phyloP scores from a whole-genome alignment of 2,113 vertebrate genomes.

The Acinonyx jubatus region DNA sequence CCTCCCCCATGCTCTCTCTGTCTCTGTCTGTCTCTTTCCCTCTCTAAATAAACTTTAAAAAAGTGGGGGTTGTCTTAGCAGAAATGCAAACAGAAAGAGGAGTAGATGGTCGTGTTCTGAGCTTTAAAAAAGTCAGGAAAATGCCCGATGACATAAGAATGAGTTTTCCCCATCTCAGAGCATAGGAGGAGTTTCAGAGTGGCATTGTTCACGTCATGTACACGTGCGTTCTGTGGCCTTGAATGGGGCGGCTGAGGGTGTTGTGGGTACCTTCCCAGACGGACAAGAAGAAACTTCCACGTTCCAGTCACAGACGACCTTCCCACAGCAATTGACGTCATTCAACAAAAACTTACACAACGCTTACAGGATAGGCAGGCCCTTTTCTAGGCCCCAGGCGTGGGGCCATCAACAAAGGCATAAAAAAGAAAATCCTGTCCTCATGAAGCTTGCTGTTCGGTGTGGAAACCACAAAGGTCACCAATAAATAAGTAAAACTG shows the following conservation, averaged over 20 bases:
- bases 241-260: not conserved
- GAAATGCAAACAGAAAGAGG: not conserved
- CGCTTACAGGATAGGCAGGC: not conserved
- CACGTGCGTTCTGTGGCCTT: not conserved
- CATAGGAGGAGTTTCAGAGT: not conserved
- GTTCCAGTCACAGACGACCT: not conserved
- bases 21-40: too few relatives aligned
- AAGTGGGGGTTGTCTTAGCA: not conserved
- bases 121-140: not conserved
- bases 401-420: not conserved
- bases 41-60: too few relatives aligned
- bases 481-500: not conserved
- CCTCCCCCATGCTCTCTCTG: too few relatives aligned
- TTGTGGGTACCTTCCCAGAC: fast-evolving
- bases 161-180: not conserved
- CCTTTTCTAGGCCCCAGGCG: too few relatives aligned
- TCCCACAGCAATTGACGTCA: too few relatives aligned
- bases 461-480: too few relatives aligned
- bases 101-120: not conserved
- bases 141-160: not conserved
- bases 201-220: not conserved
- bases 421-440: not conserved
- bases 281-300: not conserved
- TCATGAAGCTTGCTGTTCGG: not conserved
- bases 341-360: not conserved